Conservation (phyloP, 1,140 invertebrate genomes). For the Heliconius eleuchia region DNA sequence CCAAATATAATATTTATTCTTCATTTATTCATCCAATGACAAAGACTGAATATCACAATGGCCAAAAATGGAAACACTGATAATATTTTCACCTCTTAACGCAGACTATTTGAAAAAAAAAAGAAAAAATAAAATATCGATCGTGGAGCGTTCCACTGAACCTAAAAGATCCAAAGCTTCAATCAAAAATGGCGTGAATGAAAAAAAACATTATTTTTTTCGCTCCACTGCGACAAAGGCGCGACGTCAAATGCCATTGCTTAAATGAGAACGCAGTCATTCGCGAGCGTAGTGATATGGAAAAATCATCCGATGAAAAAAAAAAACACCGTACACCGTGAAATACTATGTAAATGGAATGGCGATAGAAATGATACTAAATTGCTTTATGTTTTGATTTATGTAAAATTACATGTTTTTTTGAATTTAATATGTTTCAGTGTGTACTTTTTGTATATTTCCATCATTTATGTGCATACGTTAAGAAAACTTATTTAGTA, state of each 20-base stretch:
- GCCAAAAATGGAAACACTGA: not conserved
- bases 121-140: not conserved
- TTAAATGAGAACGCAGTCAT: conserved; percentile 78
- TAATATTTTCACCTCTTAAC: not conserved
- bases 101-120: not conserved
- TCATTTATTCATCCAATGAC: not conserved
- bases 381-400: not conserved
- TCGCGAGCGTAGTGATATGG: conserved; percentile 72
- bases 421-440: no score
- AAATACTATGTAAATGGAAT: conserved; percentile 36
- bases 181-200: conserved; percentile 68
- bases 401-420: not conserved
- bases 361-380: not conserved
- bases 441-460: no score
- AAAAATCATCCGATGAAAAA: conserved; percentile 76
- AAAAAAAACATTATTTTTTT: conserved; percentile 52
- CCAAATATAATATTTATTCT: not conserved
- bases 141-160: conserved; percentile 24
- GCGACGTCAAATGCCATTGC: conserved; percentile 76
- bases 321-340: conserved; percentile 41
- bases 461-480: no score
- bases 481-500: no score
- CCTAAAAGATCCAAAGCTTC: conserved; percentile 58
- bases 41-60: conserved; percentile 1
- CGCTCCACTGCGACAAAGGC: conserved; percentile 62